Evolutionary conservation across 2,797 vertebrate species (phyloP).

Genomic region (Myotis myotis): DNA sequence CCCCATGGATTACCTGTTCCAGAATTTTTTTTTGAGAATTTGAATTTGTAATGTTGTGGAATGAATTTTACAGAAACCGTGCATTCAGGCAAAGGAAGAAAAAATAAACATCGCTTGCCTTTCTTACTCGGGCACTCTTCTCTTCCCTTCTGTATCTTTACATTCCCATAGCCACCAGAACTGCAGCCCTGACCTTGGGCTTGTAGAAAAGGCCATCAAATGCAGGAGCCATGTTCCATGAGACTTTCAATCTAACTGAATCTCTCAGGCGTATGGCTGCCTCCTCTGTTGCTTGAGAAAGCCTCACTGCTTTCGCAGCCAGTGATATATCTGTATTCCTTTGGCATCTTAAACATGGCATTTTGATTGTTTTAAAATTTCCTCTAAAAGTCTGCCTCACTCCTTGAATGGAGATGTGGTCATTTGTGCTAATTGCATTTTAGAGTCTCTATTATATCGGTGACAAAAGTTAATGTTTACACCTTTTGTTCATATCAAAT

Average conservation of each 20-base stretch:
- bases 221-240: rapidly evolving
- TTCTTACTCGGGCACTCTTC: neutral
- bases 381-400: neutral
- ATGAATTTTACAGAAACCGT: neutral
- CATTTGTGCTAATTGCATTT: constrained; percentile 12
- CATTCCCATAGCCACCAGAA: neutral
- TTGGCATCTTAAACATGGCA: neutral
- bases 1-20: neutral
- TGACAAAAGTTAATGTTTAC: constrained; percentile 16
- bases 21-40: neutral
- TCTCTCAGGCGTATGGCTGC: rapidly evolving
- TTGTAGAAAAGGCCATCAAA: neutral
- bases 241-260: rapidly evolving
- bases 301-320: neutral
- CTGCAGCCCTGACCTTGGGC: neutral
- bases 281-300: neutral
- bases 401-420: neutral
- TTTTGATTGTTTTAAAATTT: constrained; percentile 23
- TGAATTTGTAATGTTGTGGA: neutral
- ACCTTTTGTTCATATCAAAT: constrained; percentile 18
- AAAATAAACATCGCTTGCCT: neutral
- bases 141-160: neutral
- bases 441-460: neutral
- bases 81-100: neutral
- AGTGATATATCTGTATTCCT: neutral